Conservation (phyloP, 2,113 vertebrate genomes). For the Mobula birostris region DNA sequence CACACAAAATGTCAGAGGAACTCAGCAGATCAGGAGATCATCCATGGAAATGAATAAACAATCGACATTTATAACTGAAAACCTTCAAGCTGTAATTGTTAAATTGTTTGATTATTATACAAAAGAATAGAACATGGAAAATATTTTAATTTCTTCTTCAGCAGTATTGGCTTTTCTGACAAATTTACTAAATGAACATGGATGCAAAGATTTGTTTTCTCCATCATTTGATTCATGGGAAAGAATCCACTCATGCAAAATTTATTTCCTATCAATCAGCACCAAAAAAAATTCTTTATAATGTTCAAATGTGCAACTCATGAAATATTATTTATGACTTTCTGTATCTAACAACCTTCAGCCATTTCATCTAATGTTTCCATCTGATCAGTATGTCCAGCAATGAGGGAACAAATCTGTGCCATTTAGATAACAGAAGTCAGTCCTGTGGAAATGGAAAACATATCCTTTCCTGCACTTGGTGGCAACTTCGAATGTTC, state of each 20-base stretch:
- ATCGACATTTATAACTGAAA: too few relatives aligned
- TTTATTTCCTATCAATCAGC: not conserved
- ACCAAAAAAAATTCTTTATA: not conserved
- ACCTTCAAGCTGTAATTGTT: not conserved
- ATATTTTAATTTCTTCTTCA: not conserved
- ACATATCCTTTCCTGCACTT: not conserved
- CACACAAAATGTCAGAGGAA: too few relatives aligned
- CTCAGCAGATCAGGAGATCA: too few relatives aligned
- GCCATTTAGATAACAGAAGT: not conserved
- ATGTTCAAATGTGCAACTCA: not conserved
- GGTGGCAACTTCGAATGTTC: not conserved
- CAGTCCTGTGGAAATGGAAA: not conserved
- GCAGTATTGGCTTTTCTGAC: not conserved
- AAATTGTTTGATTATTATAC: not conserved
- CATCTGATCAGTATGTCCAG: not conserved
- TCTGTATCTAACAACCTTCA: not conserved
- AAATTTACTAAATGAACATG: not conserved
- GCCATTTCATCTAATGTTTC: not conserved
- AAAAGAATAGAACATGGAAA: not conserved
- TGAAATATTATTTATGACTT: not conserved
- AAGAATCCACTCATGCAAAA: not conserved
- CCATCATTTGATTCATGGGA: not conserved
- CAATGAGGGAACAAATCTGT: not conserved
- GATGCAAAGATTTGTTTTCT: not conserved
- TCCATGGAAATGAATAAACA: too few relatives aligned